Percentiles rank a stretch among this genome's conserved stretches.
These are phyloP conservation scores for Smittia aterrima DNA, from an alignment of 2,888 invertebrate species.

Conservation along the genomic window DNA sequence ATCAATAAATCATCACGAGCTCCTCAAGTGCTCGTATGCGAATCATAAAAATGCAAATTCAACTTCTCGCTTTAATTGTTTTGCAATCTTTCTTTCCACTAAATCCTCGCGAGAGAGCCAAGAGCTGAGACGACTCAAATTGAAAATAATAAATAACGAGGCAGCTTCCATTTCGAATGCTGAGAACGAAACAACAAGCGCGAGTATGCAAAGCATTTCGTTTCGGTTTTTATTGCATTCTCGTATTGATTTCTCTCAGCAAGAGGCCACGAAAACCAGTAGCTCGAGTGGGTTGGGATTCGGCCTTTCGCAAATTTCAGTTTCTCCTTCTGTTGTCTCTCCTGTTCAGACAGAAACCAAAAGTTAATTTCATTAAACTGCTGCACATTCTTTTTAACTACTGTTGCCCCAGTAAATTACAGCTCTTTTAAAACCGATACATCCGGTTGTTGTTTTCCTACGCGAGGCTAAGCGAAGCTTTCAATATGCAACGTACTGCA, in stretches of 20 bases:
- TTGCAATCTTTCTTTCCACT: slow-evolving; percentile 12
- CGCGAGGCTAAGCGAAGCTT: not conserved
- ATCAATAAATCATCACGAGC: slow-evolving; percentile 38
- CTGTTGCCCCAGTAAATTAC: slow-evolving; percentile 18
- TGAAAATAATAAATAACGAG: slow-evolving; percentile 25
- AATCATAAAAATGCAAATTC: slow-evolving; percentile 36
- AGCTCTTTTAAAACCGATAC: slow-evolving; percentile 38
- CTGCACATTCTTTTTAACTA: not conserved
- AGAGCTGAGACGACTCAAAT: not conserved
- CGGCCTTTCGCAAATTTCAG: not conserved
- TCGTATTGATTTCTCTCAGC: not conserved
- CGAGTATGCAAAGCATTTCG: slow-evolving; percentile 28
- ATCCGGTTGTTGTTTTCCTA: slow-evolving; percentile 9
- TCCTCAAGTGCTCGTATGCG: not conserved
- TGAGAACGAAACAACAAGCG: not conserved
- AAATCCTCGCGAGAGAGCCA: not conserved
- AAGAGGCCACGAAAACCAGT: not conserved
- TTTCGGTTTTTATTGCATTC: not conserved
- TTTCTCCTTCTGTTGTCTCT: too few relatives aligned
- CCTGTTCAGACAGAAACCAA: too few relatives aligned
- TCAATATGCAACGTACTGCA: not conserved
- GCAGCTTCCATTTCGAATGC: not conserved
- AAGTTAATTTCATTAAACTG: slow-evolving; percentile 31
- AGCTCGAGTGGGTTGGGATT: not conserved
- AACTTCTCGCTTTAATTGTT: slow-evolving; percentile 26